phyloP scores from a whole-genome alignment of 1,140 invertebrate genomes.

The Telenomus remus region DNA sequence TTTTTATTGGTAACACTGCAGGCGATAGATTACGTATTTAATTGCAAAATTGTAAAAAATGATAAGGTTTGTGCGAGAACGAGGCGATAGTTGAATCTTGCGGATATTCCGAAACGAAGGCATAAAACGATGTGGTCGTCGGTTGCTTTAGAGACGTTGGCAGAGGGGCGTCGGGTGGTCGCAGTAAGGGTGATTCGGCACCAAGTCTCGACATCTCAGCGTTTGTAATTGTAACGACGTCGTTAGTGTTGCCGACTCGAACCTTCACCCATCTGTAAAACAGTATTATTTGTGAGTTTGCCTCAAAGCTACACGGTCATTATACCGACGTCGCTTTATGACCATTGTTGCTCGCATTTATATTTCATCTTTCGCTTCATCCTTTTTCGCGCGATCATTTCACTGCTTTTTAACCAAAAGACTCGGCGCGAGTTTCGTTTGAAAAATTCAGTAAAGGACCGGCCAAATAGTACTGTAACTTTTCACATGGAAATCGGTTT shows the following conservation, averaged over 20 bases:
- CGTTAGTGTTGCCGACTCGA: conserved; percentile 61
- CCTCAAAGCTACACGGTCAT: conserved; percentile 61
- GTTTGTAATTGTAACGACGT: conserved; percentile 65
- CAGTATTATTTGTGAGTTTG: conserved; percentile 65
- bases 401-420: conserved; percentile 45
- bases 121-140: conserved; percentile 52
- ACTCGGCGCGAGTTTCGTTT: conserved; percentile 22
- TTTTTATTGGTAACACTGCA: no score
- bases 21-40: conserved; percentile 35
- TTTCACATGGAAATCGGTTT: no score
- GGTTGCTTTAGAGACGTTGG: conserved; percentile 39
- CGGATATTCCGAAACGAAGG: conserved; percentile 53
- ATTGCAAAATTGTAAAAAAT: conserved; percentile 35
- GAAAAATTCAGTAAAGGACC: conserved; percentile 1
- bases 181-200: conserved; percentile 39
- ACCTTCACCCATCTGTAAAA: conserved; percentile 60
- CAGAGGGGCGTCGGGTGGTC: conserved; percentile 9
- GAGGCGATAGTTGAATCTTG: conserved; percentile 51
- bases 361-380: conserved; percentile 35
- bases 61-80: conserved; percentile 57
- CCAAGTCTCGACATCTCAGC: conserved; percentile 52
- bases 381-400: conserved; percentile 42
- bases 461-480: no score
- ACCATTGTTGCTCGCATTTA: conserved; percentile 53
- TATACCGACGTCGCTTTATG: conserved; percentile 51